These are phyloP conservation scores for Zaprionus camerounensis DNA, from an alignment of 1,140 invertebrate species.

Conservation along the genomic window DNA sequence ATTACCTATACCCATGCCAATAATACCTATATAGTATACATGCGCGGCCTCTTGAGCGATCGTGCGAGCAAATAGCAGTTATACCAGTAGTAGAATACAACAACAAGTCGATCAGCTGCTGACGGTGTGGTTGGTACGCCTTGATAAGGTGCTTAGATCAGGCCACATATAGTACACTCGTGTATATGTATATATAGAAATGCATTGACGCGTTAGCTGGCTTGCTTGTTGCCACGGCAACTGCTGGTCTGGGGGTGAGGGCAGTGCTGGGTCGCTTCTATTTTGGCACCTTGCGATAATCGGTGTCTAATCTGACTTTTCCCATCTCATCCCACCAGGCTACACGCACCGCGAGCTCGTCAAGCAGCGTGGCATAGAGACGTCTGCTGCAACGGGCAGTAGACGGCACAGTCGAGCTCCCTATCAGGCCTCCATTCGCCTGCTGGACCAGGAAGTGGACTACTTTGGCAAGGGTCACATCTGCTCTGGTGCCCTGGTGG, in stretches of 20 bases:
- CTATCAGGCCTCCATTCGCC: constrained; percentile 79
- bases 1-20: neutral
- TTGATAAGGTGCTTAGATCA: constrained; percentile 37
- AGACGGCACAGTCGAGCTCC: constrained; percentile 18
- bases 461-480: constrained; percentile 79
- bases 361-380: constrained; percentile 38
- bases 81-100: neutral
- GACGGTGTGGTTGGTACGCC: constrained; percentile 1
- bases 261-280: neutral
- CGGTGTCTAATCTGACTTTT: constrained; percentile 3
- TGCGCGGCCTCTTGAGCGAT: neutral
- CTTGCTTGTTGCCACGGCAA: constrained; percentile 30
- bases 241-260: neutral
- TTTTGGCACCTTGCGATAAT: constrained; percentile 15
- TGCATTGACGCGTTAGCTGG: constrained; percentile 15
- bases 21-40: neutral
- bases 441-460: constrained; percentile 54
- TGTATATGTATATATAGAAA: neutral
- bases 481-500: constrained; percentile 83
- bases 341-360: constrained; percentile 55
- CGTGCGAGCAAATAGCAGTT: neutral
- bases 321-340: constrained; percentile 8
- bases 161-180: constrained; percentile 25
- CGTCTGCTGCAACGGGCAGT: constrained; percentile 17
- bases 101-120: constrained; percentile 29